Base-by-base conservation (phyloP, 1,140 invertebrate genomes). In the Chelonus insularis region DNA sequence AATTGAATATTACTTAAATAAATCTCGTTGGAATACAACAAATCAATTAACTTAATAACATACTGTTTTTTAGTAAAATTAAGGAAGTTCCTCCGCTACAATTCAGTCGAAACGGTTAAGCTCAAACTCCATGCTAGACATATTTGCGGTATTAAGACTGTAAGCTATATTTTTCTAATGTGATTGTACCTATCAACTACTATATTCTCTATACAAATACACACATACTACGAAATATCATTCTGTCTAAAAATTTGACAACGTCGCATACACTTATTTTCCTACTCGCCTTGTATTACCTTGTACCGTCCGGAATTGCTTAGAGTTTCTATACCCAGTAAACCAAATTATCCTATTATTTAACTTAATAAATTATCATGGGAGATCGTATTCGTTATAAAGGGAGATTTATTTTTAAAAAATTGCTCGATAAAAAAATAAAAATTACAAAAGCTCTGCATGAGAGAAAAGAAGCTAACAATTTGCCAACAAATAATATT, bases 381-480 rank as follows among this genome's bases (percentile, higher is more conserved):
- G 18, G 25, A 23, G 39, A 59, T 32, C 43, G 32, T 47, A 2
- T 59, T 12, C 57, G 57, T 29, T 18, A 36, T 14, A 59, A 59
- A 20, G 57, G 43, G 48, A 18, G 14, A 20, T 59, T 48, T 48
- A 50, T 59, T 1, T 48, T 48, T 5, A 59, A 50, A 59, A 48
- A 50, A 48, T 9, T 59, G 4, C 32, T 48, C 1, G 12, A 50
- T 50, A 48, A 50, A 47, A 37, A 52, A 14, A 39, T 60, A 9
- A 51, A 51, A 52, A 25, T 52, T 4, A 11, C 0, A 16, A 39
- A 41, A 50, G 36, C 14, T 29, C 6, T 57, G 29, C 43, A 18
- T 43, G 18, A 18, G n/a, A n/a, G n/a, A 25, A 59, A 59, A 39
- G 36, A 48, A 48, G 1, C 18, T 23, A 11, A 9, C 18, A 34